phyloP scores from a whole-genome alignment of 2,113 vertebrate genomes.

The Asarcornis scutulata region DNA sequence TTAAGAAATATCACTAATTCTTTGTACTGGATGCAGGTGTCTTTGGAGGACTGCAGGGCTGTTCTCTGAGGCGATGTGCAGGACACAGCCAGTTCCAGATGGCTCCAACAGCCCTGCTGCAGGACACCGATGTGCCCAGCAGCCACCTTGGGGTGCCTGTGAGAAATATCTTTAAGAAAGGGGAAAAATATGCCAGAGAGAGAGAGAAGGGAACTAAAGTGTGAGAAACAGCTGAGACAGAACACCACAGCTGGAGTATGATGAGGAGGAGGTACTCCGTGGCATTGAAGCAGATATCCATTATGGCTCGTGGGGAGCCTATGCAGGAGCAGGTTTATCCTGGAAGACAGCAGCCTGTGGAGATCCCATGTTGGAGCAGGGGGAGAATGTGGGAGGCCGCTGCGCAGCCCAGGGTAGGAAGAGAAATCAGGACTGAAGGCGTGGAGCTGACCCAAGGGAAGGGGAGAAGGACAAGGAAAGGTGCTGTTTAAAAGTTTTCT shows the following conservation, averaged over 20 bases:
- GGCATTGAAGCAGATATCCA: neutral
- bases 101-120: neutral
- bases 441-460: neutral
- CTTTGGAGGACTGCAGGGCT: neutral
- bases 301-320: neutral
- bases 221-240: neutral
- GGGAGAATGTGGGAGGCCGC: neutral
- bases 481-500: neutral
- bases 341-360: neutral
- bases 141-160: neutral
- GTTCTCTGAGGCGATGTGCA: neutral
- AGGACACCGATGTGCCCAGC: neutral
- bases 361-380: neutral
- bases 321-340: too few species aligned
- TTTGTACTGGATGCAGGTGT: neutral
- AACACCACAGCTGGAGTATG: neutral
- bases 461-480: neutral
- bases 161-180: neutral
- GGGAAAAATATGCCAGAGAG: neutral
- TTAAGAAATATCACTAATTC: neutral
- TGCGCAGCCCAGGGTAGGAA: too few species aligned
- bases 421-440: neutral
- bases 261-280: neutral
- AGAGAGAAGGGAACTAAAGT: neutral
- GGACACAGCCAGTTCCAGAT: neutral